Evolutionary conservation across 2,888 invertebrate species (phyloP).

Genomic region (Dermolepida albohirtum): DNA sequence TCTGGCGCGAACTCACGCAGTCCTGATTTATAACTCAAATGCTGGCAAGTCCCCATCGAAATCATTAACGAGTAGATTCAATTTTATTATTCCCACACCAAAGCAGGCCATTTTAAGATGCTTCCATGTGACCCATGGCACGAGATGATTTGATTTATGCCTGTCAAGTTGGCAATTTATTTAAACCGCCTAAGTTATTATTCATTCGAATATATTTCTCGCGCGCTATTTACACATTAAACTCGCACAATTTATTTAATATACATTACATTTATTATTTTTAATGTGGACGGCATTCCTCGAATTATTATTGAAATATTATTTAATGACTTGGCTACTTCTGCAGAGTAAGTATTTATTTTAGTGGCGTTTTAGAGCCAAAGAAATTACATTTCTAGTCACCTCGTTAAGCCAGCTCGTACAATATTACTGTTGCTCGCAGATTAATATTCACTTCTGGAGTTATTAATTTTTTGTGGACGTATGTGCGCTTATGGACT

Average conservation of each 20-base stretch:
- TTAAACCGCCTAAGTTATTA: constrained; percentile 47
- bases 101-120: constrained; percentile 49
- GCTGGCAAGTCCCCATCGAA: constrained; percentile 55
- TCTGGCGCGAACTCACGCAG: constrained; percentile 61
- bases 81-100: constrained; percentile 61
- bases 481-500: too few relatives aligned
- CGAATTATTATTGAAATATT: constrained; percentile 2
- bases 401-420: too few relatives aligned
- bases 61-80: constrained; percentile 63
- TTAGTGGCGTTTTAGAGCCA: too few relatives aligned
- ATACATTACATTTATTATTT: constrained; percentile 24
- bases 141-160: constrained; percentile 57
- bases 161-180: constrained; percentile 56
- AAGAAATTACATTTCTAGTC: too few relatives aligned
- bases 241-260: constrained; percentile 12
- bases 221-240: not conserved
- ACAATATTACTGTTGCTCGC: too few relatives aligned
- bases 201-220: constrained; percentile 21
- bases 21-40: constrained; percentile 59
- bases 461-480: too few relatives aligned
- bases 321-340: too few relatives aligned
- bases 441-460: too few relatives aligned
- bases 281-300: constrained; percentile 11
- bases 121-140: constrained; percentile 52
- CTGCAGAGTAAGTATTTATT: too few relatives aligned